phyloP scores from a whole-genome alignment of 2,113 vertebrate genomes.

The Caretta caretta region DNA sequence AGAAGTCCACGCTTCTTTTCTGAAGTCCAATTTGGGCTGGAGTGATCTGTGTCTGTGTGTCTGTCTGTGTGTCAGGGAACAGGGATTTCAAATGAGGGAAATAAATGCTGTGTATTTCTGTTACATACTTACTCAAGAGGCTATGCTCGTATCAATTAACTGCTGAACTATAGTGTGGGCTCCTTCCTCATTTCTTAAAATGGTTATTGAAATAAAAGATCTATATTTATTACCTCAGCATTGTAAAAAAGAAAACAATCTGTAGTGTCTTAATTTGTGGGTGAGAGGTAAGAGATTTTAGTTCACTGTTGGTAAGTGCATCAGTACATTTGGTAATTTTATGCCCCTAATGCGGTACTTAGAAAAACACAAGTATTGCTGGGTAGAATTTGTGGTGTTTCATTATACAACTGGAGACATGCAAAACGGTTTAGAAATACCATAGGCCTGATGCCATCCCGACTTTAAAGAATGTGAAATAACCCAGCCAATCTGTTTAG shows the following conservation, averaged over 20 bases:
- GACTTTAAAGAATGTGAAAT: constrained; percentile 73
- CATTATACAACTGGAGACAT: constrained; percentile 64
- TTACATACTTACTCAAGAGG: constrained; percentile 65
- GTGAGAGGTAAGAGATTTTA: constrained; percentile 56
- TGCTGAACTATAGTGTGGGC: constrained; percentile 62
- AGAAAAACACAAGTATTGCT: constrained; percentile 67
- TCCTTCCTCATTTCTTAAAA: constrained; percentile 72
- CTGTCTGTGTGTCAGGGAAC: constrained; percentile 62
- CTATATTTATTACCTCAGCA: constrained; percentile 56
- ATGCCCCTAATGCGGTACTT: constrained; percentile 71
- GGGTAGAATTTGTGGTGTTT: constrained; percentile 71
- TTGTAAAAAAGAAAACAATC: constrained; percentile 53
- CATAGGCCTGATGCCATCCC: constrained; percentile 63
- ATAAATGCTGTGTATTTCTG: constrained; percentile 72
- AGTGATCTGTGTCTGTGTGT: constrained; percentile 52
- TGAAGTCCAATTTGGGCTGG: constrained; percentile 63
- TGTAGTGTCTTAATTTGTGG: constrained; percentile 71
- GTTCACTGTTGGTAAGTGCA: constrained; percentile 61
- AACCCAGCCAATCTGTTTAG: constrained; percentile 72
- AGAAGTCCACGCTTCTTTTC: constrained; percentile 48
- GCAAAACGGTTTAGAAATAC: constrained; percentile 63
- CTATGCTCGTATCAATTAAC: constrained; percentile 66
- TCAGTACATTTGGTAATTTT: constrained; percentile 59
- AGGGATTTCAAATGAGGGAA: constrained; percentile 69
- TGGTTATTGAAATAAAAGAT: constrained; percentile 54